These are phyloP conservation scores for Eupleurogrammus muticus DNA, from an alignment of 2,797 vertebrate genomes.

Conservation along the genomic window DNA sequence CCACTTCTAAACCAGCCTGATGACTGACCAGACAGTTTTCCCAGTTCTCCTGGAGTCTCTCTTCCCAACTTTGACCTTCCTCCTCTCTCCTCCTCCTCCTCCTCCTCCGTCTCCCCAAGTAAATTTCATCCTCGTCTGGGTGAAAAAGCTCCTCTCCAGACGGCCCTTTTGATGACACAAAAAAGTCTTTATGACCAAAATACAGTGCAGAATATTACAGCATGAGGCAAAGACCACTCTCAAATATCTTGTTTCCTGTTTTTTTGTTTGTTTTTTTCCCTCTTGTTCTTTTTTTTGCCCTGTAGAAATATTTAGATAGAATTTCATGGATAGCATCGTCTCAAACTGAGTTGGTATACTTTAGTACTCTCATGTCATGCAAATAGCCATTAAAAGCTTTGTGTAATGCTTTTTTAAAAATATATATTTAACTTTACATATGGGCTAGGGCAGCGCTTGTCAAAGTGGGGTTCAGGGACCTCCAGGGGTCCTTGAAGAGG, in stretches of 20 bases:
- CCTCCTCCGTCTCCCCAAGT: constrained; percentile 71
- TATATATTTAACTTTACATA: too few species aligned
- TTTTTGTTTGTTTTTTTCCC: too few species aligned
- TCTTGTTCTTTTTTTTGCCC: constrained; percentile 1
- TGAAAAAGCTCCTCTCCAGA: constrained; percentile 84
- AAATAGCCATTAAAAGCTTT: too few species aligned
- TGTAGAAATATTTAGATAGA: not conserved
- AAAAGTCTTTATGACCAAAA: not conserved
- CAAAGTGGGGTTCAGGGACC: too few species aligned
- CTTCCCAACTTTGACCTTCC: constrained; percentile 87
- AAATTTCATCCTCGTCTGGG: constrained; percentile 70
- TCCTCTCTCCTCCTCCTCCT: constrained; percentile 75
- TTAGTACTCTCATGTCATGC: not conserved
- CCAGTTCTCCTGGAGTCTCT: constrained; percentile 93
- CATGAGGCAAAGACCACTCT: not conserved
- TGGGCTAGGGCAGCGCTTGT: too few species aligned
- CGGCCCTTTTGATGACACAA: constrained; percentile 83
- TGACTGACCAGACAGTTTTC: constrained; percentile 91
- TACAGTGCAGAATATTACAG: not conserved
- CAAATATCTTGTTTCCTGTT: not conserved
- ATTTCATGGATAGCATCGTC: not conserved
- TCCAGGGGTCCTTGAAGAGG: too few species aligned
- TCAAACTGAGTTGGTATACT: not conserved
- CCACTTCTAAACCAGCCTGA: not conserved
- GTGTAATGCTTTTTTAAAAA: too few species aligned